A percentile compares a stretch with the other conserved stretches of the same genome.
phyloP scores from a whole-genome alignment of 2,797 vertebrate genomes.

The Cuniculus paca region DNA sequence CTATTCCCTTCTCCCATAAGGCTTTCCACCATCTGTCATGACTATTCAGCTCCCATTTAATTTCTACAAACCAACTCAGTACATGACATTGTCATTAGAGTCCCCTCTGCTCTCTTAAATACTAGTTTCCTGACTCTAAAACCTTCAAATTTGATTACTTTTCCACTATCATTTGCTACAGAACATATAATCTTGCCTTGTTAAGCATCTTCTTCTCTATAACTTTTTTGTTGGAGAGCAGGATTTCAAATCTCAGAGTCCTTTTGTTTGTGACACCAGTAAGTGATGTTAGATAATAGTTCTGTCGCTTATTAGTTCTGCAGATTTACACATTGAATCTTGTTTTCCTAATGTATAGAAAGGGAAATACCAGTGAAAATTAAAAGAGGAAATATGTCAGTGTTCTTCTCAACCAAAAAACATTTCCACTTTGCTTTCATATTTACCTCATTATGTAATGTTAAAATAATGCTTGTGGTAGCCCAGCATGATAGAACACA shows the following conservation, averaged over 20 bases:
- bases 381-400: not conserved
- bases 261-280: not conserved
- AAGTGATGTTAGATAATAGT: not conserved
- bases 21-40: not conserved
- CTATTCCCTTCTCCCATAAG: not conserved
- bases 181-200: not conserved
- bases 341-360: not conserved
- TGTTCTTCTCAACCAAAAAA: not conserved
- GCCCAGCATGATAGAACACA: not conserved
- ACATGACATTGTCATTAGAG: not conserved
- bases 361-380: not conserved
- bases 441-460: not conserved
- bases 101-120: not conserved
- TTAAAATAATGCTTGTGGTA: constrained; percentile 9
- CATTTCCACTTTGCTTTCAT: not conserved
- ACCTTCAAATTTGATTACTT: not conserved
- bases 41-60: not conserved
- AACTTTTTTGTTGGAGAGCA: not conserved
- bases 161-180: too few relatives aligned
- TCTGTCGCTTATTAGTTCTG: not conserved
- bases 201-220: not conserved
- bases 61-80: not conserved
- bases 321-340: not conserved
- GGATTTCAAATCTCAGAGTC: not conserved
- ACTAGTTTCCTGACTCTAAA: not conserved